These are phyloP conservation scores for Meiosimyza platycephala DNA, from an alignment of 2,888 invertebrate genomes.

Conservation along the genomic window DNA sequence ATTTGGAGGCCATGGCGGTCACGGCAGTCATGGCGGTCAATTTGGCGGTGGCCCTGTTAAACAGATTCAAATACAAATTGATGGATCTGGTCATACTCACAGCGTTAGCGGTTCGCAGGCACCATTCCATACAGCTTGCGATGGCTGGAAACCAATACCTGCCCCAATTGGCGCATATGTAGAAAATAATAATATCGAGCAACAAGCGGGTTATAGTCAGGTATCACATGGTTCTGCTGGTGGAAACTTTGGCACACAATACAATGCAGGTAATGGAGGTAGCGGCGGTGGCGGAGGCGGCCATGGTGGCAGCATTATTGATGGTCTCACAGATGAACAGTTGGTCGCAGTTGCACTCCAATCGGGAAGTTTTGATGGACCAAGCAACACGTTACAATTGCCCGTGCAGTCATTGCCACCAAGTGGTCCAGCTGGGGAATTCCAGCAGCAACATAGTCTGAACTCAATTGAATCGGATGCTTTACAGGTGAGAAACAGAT, in stretches of 20 bases:
- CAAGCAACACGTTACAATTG: constrained; percentile 34
- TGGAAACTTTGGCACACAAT: constrained; percentile 43
- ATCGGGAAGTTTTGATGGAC: constrained; percentile 47
- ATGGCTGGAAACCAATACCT: constrained; percentile 89
- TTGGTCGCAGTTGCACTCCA: constrained; percentile 64
- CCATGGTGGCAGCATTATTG: constrained; percentile 46
- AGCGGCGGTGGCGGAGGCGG: constrained; percentile 20
- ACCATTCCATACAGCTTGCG: constrained; percentile 71
- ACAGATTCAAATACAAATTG: constrained; percentile 67
- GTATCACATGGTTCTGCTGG: constrained; percentile 48
- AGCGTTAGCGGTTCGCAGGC: constrained; percentile 59
- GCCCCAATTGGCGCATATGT: constrained; percentile 69
- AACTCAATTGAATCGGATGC: constrained; percentile 56
- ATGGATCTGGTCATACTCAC: constrained; percentile 58
- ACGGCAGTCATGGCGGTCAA: constrained; percentile 69
- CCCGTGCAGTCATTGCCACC: constrained; percentile 46
- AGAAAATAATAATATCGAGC: constrained; percentile 61
- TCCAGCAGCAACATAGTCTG: constrained; percentile 48
- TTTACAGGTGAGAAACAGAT: constrained; percentile 49
- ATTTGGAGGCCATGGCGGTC: constrained; percentile 31
- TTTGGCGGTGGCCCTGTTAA: constrained; percentile 70
- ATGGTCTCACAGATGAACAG: constrained; percentile 62
- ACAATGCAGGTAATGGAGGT: constrained; percentile 40
- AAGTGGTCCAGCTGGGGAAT: constrained; percentile 49
- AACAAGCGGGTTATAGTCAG: constrained; percentile 61